phyloP scores from a whole-genome alignment of 2,797 vertebrate species.

The Dipus sagitta region DNA sequence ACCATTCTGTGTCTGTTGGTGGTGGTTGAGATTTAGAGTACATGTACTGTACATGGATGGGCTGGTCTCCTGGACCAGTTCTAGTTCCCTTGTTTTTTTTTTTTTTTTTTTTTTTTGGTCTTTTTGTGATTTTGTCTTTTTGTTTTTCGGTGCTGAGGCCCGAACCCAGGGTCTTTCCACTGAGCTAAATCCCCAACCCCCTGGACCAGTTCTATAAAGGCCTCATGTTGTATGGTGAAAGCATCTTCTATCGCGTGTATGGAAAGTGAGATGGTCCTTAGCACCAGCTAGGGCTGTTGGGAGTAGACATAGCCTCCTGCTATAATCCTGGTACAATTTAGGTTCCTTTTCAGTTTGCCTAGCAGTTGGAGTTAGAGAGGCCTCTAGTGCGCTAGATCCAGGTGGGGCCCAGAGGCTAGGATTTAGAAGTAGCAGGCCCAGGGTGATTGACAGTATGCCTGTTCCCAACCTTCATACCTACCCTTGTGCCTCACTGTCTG shows the following conservation, averaged over 20 bases:
- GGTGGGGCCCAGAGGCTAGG: background rate
- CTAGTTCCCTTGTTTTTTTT: too few species aligned
- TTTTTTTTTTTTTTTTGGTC: too few species aligned
- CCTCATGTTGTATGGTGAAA: background rate
- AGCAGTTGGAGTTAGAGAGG: background rate
- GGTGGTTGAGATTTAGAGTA: background rate
- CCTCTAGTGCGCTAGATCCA: background rate
- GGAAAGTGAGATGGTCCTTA: background rate
- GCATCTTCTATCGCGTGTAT: rapidly evolving
- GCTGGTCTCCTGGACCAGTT: background rate
- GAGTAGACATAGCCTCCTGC: rapidly evolving
- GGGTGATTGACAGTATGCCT: rapidly evolving
- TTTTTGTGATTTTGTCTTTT: too few species aligned
- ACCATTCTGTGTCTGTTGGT: rapidly evolving
- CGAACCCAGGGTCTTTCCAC: too few species aligned
- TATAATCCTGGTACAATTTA: background rate
- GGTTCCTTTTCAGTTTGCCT: background rate
- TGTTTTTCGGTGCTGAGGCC: too few species aligned
- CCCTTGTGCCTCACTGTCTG: background rate
- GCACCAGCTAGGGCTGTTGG: rapidly evolving
- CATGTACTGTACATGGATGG: background rate
- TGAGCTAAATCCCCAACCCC: too few species aligned
- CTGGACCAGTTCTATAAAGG: too few species aligned
- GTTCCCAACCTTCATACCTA: background rate
- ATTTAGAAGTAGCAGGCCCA: background rate